Conservation (phyloP, 2,888 invertebrate species). For the Agrochola circellaris region DNA sequence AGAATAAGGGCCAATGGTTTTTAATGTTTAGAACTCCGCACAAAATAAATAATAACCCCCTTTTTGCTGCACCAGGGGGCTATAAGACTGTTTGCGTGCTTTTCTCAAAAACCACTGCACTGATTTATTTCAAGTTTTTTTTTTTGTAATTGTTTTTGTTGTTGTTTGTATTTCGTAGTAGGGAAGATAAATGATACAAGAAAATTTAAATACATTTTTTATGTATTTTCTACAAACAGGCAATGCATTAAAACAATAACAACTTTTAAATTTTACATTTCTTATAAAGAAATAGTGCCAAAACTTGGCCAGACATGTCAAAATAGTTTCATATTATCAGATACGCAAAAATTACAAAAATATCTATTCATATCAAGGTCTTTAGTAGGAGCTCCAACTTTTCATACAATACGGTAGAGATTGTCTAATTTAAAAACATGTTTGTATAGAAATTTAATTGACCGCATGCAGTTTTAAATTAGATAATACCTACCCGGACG, state of each 20-base stretch:
- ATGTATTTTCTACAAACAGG: conserved; percentile 62
- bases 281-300: conserved; percentile 48
- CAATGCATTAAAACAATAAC: conserved; percentile 64
- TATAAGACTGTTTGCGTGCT: background rate
- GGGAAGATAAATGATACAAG: conserved; percentile 34
- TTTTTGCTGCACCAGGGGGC: background rate
- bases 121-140: background rate
- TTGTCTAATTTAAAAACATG: too few relatives aligned
- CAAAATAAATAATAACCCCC: background rate
- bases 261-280: conserved; percentile 57
- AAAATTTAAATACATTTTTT: conserved; percentile 36
- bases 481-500: too few relatives aligned
- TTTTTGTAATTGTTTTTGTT: background rate
- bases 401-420: background rate
- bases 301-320: conserved; percentile 44
- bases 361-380: conserved; percentile 17
- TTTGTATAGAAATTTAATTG: too few relatives aligned
- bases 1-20: conserved; percentile 52
- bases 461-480: too few relatives aligned
- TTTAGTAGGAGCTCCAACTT: background rate
- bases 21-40: background rate
- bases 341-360: conserved; percentile 35
- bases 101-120: background rate
- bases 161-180: background rate
- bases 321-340: conserved; percentile 32